phyloP scores from a whole-genome alignment of 2,888 invertebrate genomes.

The Camponotus fellah region DNA sequence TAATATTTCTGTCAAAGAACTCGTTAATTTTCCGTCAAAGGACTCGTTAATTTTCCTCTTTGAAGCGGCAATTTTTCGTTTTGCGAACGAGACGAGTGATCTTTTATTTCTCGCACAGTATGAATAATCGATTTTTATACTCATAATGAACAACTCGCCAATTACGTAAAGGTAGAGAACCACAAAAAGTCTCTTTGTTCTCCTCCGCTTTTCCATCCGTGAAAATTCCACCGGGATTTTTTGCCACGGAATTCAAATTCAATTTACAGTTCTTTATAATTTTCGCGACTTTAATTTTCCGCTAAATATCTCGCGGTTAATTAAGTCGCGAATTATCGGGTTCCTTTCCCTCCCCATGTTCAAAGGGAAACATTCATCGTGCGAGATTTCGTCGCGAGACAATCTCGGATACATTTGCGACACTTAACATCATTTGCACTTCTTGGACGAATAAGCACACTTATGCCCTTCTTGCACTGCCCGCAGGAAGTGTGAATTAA shows the following conservation, averaged over 20 bases:
- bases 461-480: constrained; percentile 29
- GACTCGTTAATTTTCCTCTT: neutral
- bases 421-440: constrained; percentile 26
- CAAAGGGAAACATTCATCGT: neutral
- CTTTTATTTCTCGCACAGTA: neutral
- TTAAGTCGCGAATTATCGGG: constrained; percentile 2
- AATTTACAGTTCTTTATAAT: constrained; percentile 16
- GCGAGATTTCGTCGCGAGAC: neutral
- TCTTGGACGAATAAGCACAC: constrained; percentile 34
- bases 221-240: neutral
- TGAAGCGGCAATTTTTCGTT: neutral
- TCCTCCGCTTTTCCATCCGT: neutral
- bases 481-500: constrained; percentile 70
- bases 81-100: neutral
- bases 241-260: neutral
- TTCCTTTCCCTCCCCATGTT: neutral
- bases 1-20: neutral
- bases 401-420: neutral
- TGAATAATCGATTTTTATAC: neutral
- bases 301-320: neutral
- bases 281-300: constrained; percentile 23
- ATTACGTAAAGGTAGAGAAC: constrained; percentile 1
- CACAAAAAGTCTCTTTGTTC: neutral
- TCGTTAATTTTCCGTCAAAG: neutral
- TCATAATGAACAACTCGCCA: neutral